Evolutionary conservation across 2,113 vertebrate species (phyloP).

Genomic region (Mastomys natalensis): DNA sequence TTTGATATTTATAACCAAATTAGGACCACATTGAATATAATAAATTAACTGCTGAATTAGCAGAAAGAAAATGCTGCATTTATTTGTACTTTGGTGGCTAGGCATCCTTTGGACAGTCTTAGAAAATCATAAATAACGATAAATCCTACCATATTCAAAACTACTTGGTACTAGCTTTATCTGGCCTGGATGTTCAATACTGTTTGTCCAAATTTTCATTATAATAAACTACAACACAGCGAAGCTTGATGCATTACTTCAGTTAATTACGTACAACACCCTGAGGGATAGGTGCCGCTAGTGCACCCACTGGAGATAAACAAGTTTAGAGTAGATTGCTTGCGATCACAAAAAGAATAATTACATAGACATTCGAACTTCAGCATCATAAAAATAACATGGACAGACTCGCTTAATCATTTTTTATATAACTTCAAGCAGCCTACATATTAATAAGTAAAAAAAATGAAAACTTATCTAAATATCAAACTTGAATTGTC

Average conservation of each 20-base stretch:
- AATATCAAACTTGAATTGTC: slow-evolving; percentile 33
- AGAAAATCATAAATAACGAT: slow-evolving; percentile 58
- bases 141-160: slow-evolving; percentile 51
- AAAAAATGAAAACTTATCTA: slow-evolving; percentile 44
- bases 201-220: slow-evolving; percentile 46
- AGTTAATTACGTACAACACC: slow-evolving; percentile 42
- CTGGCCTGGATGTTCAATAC: slow-evolving; percentile 3
- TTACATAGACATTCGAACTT: slow-evolving; percentile 34
- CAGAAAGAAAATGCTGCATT: slow-evolving; percentile 32
- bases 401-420: slow-evolving; percentile 35
- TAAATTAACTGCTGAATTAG: slow-evolving; percentile 66
- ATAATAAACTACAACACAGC: slow-evolving; percentile 25
- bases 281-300: background rate
- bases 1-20: slow-evolving; percentile 82
- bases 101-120: slow-evolving; percentile 3
- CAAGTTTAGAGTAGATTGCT: slow-evolving; percentile 23
- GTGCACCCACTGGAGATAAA: background rate
- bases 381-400: slow-evolving; percentile 57
- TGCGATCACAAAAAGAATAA: slow-evolving; percentile 21
- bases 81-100: slow-evolving; percentile 43
- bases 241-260: slow-evolving; percentile 22
- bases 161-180: slow-evolving; percentile 33
- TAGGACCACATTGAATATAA: slow-evolving; percentile 77
- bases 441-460: slow-evolving; percentile 11
- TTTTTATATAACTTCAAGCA: slow-evolving; percentile 57